These are phyloP conservation scores for Ciconia stormi DNA, from an alignment of 2,113 vertebrate species.

Conservation along the genomic window DNA sequence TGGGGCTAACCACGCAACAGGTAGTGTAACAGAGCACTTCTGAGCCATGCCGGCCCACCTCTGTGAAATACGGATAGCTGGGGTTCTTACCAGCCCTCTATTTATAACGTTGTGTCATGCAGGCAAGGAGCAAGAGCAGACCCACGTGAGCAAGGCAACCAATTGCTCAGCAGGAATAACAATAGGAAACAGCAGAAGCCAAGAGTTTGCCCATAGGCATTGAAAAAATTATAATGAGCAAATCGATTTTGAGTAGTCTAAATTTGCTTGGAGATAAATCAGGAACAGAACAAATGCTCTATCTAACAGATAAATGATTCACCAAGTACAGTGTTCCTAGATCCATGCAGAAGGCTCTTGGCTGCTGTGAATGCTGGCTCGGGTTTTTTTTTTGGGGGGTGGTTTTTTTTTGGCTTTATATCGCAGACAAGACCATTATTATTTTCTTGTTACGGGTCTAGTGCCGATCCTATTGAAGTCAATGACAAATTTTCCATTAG, in stretches of 20 bases:
- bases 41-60: background rate
- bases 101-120: fast-evolving
- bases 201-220: slow-evolving; percentile 43
- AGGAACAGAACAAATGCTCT: slow-evolving; percentile 51
- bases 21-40: background rate
- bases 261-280: slow-evolving; percentile 65
- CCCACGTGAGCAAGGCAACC: background rate
- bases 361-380: background rate
- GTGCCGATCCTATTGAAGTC: background rate
- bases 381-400: background rate
- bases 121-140: background rate
- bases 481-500: slow-evolving; percentile 6
- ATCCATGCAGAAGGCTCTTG: slow-evolving; percentile 20
- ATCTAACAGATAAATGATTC: slow-evolving; percentile 51
- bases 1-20: background rate
- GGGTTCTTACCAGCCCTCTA: background rate
- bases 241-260: slow-evolving; percentile 43
- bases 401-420: background rate
- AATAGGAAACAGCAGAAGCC: background rate
- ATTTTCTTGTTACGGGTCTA: slow-evolving; percentile 6
- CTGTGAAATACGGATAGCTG: background rate
- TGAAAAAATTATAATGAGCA: slow-evolving; percentile 41
- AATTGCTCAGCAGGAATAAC: slow-evolving; percentile 1
- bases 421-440: background rate
- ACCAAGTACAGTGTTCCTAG: slow-evolving; percentile 4